phyloP scores from a whole-genome alignment of 1,140 invertebrate genomes.

The Pissodes strobi region DNA sequence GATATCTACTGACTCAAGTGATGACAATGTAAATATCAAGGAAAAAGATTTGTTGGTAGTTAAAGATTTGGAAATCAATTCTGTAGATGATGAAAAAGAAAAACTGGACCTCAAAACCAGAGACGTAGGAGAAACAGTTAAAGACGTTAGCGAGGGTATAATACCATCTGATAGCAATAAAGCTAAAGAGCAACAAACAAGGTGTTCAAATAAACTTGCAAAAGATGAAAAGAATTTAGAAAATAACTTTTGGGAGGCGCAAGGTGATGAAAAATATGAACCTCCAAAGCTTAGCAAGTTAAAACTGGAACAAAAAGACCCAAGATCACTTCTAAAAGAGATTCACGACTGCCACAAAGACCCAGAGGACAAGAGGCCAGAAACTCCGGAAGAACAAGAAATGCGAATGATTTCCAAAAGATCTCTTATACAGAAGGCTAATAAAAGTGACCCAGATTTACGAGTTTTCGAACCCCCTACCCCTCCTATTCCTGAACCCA shows the following conservation, averaged over 20 bases:
- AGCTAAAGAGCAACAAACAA: neutral
- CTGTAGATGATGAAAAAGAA: neutral
- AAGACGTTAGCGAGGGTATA: too few species aligned
- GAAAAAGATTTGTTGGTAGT: too few species aligned
- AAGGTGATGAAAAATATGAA: slow-evolving; percentile 61
- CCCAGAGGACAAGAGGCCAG: neutral
- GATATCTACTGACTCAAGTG: too few species aligned
- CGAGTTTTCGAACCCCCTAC: slow-evolving; percentile 46
- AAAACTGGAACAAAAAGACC: slow-evolving; percentile 28
- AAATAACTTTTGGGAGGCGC: slow-evolving; percentile 61
- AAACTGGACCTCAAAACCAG: neutral
- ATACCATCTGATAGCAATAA: too few species aligned
- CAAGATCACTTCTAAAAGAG: slow-evolving; percentile 18
- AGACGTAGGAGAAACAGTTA: neutral
- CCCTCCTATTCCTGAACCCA: slow-evolving; percentile 40
- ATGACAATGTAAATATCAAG: too few species aligned
- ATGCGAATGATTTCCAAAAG: slow-evolving; percentile 48
- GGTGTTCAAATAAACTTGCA: slow-evolving; percentile 5
- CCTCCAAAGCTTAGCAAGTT: slow-evolving; percentile 55
- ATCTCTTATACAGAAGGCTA: slow-evolving; percentile 50
- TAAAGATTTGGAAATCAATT: too few species aligned
- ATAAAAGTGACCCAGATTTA: slow-evolving; percentile 51
- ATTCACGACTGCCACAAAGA: slow-evolving; percentile 6
- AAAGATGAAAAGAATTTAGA: slow-evolving; percentile 36
- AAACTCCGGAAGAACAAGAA: slow-evolving; percentile 31